Base-by-base conservation (phyloP, 2,797 vertebrate species). In the Coranthus polyacanthus region DNA sequence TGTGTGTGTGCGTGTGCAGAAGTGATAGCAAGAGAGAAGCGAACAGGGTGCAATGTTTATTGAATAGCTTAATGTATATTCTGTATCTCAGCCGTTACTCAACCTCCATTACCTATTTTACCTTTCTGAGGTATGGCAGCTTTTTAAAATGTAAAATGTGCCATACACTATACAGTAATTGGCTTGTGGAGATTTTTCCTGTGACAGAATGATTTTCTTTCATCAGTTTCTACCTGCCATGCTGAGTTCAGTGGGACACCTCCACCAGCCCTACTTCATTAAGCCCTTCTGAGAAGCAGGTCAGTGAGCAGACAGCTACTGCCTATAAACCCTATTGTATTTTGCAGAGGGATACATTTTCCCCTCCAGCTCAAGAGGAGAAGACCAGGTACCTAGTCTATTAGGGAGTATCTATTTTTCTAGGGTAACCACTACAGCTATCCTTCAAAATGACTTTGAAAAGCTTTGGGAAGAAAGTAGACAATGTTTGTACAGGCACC, bases 161-260 rank as follows among this genome's bases (percentile, higher is more conserved):
- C 65, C 64, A 69, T 57, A 65, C 67, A 75, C 64, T 50, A 56
- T 56, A 44, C 56, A 54, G 73, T 90, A 91, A 91, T 90, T 89
- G 88, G 87, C 81, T 84, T 65, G 83, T 72, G 72, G 79, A 83
- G 75, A 75, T 80, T 84, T 80, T 60, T 45, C 58, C 66, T 61
- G 81, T 81, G 82, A 88, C 87, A 82, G 85, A 70, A 87, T 83
- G 72, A 87, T 86, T 88, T 89, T 53, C 80, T 90, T 88, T 92
- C 80, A 90, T 88, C 83, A 72, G 74, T 82, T 77, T 60, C 78
- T 74, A 71, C 80, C 84, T 88, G 80, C 83, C 83, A 72, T 9
- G 61, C 79, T 5, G 68, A 84, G 86, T 90, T 92, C 88, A 89
- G 84, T 81, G 81, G 88, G 89, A 89, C 84, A 79, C 61, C 74